phyloP scores from a whole-genome alignment of 2,888 invertebrate species.

The Sturmia bella region DNA sequence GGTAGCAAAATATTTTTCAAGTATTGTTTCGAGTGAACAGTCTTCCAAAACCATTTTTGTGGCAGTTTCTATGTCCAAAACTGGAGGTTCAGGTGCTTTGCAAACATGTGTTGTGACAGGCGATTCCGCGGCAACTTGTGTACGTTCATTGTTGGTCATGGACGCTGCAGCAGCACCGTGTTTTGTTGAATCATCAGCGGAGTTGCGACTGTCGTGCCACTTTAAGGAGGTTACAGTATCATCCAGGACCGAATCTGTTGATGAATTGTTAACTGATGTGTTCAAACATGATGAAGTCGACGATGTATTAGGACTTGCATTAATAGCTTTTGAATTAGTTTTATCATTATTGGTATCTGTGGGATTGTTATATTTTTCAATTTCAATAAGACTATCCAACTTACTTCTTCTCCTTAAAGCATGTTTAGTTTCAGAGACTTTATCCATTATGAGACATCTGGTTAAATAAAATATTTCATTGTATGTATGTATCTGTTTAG shows the following conservation, averaged over 20 bases:
- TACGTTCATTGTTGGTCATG: constrained; percentile 11
- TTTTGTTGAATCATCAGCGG: constrained; percentile 7
- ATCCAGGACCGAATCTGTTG: constrained; percentile 64
- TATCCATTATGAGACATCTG: constrained; percentile 71
- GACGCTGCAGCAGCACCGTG: not conserved
- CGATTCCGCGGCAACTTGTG: not conserved
- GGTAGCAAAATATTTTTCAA: constrained; percentile 76
- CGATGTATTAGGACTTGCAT: constrained; percentile 57
- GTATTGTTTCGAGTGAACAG: constrained; percentile 71
- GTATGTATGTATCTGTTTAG: no score
- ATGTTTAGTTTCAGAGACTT: constrained; percentile 72
- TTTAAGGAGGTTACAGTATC: constrained; percentile 75
- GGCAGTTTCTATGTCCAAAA: constrained; percentile 56
- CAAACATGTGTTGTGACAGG: constrained; percentile 14
- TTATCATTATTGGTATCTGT: constrained; percentile 62
- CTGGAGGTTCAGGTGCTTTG: constrained; percentile 26
- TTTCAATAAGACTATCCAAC: constrained; percentile 78
- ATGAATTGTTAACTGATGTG: constrained; percentile 46
- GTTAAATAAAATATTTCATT: constrained; percentile 15
- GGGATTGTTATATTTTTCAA: constrained; percentile 73
- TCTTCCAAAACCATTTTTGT: constrained; percentile 66
- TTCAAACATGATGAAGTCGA: constrained; percentile 25
- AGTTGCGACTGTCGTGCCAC: constrained; percentile 74
- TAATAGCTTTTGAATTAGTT: constrained; percentile 64
- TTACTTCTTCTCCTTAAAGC: constrained; percentile 77